These are phyloP conservation scores for Tethea ocularis DNA, from an alignment of 2,888 invertebrate species.

Conservation along the genomic window DNA sequence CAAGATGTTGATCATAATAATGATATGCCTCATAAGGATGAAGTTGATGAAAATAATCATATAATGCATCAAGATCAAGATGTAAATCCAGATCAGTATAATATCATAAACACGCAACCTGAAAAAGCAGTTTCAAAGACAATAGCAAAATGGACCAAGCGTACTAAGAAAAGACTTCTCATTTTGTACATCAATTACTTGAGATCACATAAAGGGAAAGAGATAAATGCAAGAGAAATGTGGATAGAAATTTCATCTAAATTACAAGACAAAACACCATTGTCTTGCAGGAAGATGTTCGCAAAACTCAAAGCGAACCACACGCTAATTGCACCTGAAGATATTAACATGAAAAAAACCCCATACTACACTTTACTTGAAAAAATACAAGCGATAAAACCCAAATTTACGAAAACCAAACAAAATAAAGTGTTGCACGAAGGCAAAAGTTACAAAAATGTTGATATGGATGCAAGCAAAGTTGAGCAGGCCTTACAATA, in stretches of 20 bases:
- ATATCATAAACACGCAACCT: constrained; percentile 13
- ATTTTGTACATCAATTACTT: constrained; percentile 64
- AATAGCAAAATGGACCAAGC: constrained; percentile 58
- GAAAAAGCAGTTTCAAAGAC: constrained; percentile 13
- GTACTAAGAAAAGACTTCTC: constrained; percentile 57
- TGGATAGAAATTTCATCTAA: constrained; percentile 64
- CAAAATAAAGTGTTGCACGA: constrained; percentile 42
- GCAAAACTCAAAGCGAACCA: constrained; percentile 56
- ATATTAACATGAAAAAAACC: constrained; percentile 33
- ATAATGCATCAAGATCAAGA: not conserved
- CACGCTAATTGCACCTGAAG: constrained; percentile 29
- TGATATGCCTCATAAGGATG: too few relatives aligned
- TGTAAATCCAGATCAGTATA: not conserved
- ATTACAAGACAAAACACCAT: constrained; percentile 51
- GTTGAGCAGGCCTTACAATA: constrained; percentile 59
- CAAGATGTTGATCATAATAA: too few relatives aligned
- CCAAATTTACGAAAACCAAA: constrained; percentile 49
- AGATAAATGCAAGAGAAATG: constrained; percentile 58
- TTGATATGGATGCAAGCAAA: constrained; percentile 51
- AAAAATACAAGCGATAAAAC: constrained; percentile 57
- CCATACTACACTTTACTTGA: constrained; percentile 52
- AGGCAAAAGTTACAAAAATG: constrained; percentile 54
- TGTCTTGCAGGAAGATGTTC: constrained; percentile 63
- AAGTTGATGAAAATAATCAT: not conserved
- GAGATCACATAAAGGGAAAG: constrained; percentile 51